These are phyloP conservation scores for Vidua chalybeata DNA, from an alignment of 2,113 vertebrate genomes.

Conservation along the genomic window DNA sequence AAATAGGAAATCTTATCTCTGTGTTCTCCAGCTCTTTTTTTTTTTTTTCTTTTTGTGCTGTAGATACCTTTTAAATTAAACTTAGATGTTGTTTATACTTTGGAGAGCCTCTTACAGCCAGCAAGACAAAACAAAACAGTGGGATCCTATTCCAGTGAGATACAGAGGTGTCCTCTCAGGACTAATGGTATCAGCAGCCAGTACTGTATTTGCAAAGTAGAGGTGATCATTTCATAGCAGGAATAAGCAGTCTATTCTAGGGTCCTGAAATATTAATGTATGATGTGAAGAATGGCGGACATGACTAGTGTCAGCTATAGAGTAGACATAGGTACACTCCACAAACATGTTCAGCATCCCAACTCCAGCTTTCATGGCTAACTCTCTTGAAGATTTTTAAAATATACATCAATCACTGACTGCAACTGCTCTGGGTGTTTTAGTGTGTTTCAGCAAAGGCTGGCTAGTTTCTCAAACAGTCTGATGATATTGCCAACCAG, in stretches of 20 bases:
- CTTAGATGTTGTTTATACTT: constrained; percentile 44
- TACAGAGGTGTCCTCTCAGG: not conserved
- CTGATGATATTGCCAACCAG: not conserved
- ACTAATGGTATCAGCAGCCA: not conserved
- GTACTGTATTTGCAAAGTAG: not conserved
- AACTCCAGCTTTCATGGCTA: not conserved
- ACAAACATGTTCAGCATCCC: not conserved
- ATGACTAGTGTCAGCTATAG: not conserved
- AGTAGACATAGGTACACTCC: not conserved
- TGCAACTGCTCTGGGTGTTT: not conserved
- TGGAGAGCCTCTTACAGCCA: not conserved
- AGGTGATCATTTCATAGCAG: not conserved
- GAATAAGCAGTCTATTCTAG: not conserved
- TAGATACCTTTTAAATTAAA: constrained; percentile 23
- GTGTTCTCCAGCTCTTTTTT: not conserved
- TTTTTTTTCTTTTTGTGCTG: not conserved
- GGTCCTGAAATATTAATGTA: not conserved
- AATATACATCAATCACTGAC: not conserved
- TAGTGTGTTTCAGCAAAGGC: not conserved
- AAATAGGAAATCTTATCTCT: constrained; percentile 3
- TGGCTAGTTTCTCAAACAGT: not conserved
- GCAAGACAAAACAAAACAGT: constrained; percentile 49
- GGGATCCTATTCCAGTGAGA: not conserved
- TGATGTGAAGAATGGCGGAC: rapidly evolving
- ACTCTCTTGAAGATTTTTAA: not conserved